Conservation (phyloP, 2,797 vertebrate species). For the Poecile montanus region DNA sequence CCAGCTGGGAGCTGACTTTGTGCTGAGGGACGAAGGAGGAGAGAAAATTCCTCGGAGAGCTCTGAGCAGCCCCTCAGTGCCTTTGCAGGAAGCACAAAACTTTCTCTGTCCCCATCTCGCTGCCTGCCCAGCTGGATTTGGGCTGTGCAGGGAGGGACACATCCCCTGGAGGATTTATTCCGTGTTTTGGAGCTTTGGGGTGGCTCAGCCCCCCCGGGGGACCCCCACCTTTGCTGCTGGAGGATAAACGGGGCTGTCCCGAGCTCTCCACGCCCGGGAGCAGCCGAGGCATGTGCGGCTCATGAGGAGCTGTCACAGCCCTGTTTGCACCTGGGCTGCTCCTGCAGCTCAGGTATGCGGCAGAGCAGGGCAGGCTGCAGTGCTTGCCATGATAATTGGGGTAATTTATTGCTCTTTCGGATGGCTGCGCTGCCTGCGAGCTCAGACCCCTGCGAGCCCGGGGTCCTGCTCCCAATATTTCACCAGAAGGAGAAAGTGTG, state of each 20-base stretch:
- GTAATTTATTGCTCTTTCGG: background rate
- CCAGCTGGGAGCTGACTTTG: background rate
- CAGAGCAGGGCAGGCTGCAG: rapidly evolving
- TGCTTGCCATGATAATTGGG: rapidly evolving
- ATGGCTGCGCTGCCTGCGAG: background rate
- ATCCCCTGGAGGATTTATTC: rapidly evolving
- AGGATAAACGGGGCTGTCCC: background rate
- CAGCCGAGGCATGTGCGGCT: background rate
- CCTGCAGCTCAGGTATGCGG: background rate
- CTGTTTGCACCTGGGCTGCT: background rate
- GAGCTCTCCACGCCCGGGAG: background rate
- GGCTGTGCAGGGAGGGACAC: background rate
- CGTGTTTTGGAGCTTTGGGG: background rate
- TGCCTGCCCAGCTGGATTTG: background rate
- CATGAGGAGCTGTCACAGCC: background rate
- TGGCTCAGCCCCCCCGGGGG: background rate
- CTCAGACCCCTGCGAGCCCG: background rate
- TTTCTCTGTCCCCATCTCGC: too few species aligned
- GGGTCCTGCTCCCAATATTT: background rate
- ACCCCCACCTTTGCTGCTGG: rapidly evolving
- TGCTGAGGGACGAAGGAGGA: too few species aligned
- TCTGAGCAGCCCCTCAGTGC: background rate
- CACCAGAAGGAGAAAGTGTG: background rate
- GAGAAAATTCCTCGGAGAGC: background rate
- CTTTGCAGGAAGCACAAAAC: background rate